These are phyloP conservation scores for Cyphomyrus discorhynchus DNA, from an alignment of 2,113 vertebrate genomes.

Conservation along the genomic window DNA sequence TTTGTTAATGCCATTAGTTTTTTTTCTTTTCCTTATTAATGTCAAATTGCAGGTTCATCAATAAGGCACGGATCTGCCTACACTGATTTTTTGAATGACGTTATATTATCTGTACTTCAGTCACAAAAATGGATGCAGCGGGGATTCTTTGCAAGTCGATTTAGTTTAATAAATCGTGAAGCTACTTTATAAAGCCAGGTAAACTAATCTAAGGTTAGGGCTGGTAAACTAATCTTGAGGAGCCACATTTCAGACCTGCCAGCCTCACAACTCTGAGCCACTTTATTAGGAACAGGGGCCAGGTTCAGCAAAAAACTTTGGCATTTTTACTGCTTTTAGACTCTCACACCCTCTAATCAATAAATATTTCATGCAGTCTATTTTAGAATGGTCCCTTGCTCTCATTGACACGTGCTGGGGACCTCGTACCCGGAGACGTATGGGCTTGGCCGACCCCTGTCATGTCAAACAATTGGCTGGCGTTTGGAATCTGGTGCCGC, in stretches of 20 bases:
- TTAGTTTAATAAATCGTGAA: not conserved
- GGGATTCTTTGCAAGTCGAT: not conserved
- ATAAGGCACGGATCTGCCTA: not conserved
- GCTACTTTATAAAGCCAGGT: not conserved
- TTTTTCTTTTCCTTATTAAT: not conserved
- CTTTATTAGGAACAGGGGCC: not conserved
- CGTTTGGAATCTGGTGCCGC: not conserved
- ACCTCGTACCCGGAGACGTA: not conserved
- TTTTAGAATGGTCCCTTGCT: not conserved
- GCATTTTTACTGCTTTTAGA: not conserved
- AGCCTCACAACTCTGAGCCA: not conserved
- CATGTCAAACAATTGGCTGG: not conserved
- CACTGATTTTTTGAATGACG: not conserved
- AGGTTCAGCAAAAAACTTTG: too few species aligned
- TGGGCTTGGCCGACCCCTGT: not conserved
- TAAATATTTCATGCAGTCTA: not conserved
- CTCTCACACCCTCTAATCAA: constrained; percentile 5
- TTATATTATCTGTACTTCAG: not conserved
- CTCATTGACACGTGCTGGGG: not conserved
- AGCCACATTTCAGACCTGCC: not conserved
- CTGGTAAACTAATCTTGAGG: not conserved
- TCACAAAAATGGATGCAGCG: not conserved
- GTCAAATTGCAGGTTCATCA: not conserved
- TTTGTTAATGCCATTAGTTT: not conserved
- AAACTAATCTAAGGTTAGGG: too few species aligned